These are phyloP conservation scores for Apomyelois bistriatella DNA, from an alignment of 2,888 invertebrate species.

Conservation along the genomic window DNA sequence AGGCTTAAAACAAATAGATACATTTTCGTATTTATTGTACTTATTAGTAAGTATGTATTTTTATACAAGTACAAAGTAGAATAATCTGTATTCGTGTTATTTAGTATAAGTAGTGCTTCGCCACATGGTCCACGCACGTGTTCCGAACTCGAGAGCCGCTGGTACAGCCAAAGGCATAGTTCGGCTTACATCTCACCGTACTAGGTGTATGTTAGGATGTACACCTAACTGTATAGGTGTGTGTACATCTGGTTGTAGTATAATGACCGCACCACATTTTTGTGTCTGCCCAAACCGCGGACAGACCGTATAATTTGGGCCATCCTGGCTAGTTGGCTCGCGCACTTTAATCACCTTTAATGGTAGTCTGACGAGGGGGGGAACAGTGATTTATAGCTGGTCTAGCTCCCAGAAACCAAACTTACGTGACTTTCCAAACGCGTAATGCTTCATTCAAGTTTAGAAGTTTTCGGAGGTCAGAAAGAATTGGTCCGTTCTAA, in stretches of 20 bases:
- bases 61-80: no score
- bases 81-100: no score
- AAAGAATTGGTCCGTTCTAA: background rate
- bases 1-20: no score
- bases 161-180: no score
- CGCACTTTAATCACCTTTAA: conserved; percentile 64
- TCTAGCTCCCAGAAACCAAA: conserved; percentile 33
- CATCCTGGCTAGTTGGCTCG: conserved; percentile 64
- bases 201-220: no score
- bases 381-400: conserved; percentile 55
- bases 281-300: conserved; percentile 41
- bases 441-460: background rate
- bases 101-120: no score
- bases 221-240: no score
- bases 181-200: no score
- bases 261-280: conserved; percentile 59
- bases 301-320: conserved; percentile 66
- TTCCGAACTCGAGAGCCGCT: no score
- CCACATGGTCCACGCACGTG: no score
- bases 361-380: conserved; percentile 48
- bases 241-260: conserved; percentile 24
- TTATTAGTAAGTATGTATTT: no score
- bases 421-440: conserved; percentile 1
- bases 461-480: background rate
- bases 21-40: no score